These are phyloP conservation scores for Saccopteryx bilineata DNA, from an alignment of 2,113 vertebrate genomes.

Conservation along the genomic window DNA sequence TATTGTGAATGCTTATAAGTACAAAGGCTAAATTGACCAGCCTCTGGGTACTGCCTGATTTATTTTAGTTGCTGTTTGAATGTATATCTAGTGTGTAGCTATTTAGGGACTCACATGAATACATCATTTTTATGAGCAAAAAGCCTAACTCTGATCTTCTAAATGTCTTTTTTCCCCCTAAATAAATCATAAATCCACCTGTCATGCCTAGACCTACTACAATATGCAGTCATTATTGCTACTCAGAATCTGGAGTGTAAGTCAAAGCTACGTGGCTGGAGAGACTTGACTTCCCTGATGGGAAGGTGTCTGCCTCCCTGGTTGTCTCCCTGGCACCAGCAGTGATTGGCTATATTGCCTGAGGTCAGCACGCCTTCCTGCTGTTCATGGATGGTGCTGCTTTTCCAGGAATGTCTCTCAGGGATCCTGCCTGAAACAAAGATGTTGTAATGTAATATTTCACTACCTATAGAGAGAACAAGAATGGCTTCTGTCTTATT, in stretches of 20 bases:
- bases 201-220: not conserved
- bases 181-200: conserved; percentile 37
- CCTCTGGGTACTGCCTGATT: not conserved
- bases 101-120: not conserved
- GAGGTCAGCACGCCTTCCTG: conserved; percentile 42
- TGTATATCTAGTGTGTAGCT: not conserved
- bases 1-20: conserved; percentile 33
- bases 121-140: not conserved
- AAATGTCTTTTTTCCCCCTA: conserved; percentile 44
- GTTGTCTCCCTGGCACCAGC: not conserved
- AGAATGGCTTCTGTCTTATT: conserved; percentile 23
- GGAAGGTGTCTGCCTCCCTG: not conserved
- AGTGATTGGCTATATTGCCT: not conserved
- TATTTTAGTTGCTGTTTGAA: conserved; percentile 34
- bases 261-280: not conserved
- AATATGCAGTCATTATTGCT: not conserved
- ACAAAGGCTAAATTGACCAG: conserved; percentile 11
- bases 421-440: conserved; percentile 53
- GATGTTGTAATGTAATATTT: conserved; percentile 30
- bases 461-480: conserved; percentile 24
- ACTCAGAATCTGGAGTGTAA: not conserved
- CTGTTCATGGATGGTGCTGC: not conserved
- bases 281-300: not conserved
- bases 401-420: conserved; percentile 65
- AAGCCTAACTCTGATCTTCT: conserved; percentile 4